Conservation (phyloP, 2,113 vertebrate species). For the Lycaon pictus region DNA sequence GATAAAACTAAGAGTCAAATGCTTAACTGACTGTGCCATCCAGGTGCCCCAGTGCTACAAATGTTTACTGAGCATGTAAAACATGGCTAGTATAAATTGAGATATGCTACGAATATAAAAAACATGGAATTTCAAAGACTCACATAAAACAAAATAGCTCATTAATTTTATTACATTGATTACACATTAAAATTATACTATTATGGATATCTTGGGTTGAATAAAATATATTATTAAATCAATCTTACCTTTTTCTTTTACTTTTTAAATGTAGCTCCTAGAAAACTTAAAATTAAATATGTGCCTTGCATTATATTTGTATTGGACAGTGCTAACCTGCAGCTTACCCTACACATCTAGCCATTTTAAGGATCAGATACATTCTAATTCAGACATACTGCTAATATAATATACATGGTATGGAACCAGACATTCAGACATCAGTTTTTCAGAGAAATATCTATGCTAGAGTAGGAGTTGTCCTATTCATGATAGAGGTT, state of each 20-base stretch:
- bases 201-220: neutral
- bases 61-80: neutral
- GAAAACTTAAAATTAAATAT: conserved; percentile 6
- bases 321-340: neutral
- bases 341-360: neutral
- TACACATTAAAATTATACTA: neutral
- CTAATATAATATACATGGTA: neutral
- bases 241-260: neutral
- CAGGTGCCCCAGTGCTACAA: neutral
- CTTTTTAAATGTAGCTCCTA: neutral
- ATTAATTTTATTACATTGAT: conserved; percentile 9
- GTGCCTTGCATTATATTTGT: neutral
- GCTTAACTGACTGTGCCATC: neutral
- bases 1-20: neutral
- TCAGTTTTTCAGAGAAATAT: conserved; percentile 7
- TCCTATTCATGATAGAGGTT: neutral
- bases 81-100: neutral
- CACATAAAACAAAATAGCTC: neutral
- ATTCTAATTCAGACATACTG: neutral
- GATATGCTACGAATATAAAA: neutral
- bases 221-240: neutral
- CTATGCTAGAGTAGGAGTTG: neutral
- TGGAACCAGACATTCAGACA: neutral
- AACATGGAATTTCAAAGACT: neutral
- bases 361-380: neutral